Evolutionary conservation across 2,797 vertebrate species (phyloP), one percentile per base, ranked within the genome.

Genomic region (Smutsia temminckii): DNA sequence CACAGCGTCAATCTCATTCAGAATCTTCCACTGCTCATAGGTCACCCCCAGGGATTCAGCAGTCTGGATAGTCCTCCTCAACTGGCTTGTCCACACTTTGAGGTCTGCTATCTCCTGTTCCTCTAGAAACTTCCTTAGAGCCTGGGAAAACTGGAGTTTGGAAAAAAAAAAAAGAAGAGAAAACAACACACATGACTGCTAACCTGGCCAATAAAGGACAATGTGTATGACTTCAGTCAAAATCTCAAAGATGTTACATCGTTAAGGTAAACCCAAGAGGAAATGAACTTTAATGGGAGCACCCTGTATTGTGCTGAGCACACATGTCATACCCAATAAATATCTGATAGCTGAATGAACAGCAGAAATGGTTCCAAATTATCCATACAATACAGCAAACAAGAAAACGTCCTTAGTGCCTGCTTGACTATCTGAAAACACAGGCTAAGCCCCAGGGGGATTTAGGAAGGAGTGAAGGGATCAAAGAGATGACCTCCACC

Each of bases 1-100:
- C 97, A 99, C 99, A 64, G 99, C 99, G 95, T 99, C 99, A 0
- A 99, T 99, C 98, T 99, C 99, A 0, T 99, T 99, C 96, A 99
- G 99, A 88, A 99, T 99, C 98, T 99, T 99, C 99, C 99, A 99
- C 98, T 99, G 99, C 95, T 99, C 99, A 0, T 99, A 99, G 0
- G 99, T 99, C 59, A 99, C 99, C 0, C 99, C 98, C 42, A 99
- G 98, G 77, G 98, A 99, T 97, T 99, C 99, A 0, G 99, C 99
- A 0, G 99, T 99, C 98, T 99, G 99, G 98, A 99, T 99, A 2
- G 99, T 99, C 97, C 99, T 99, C 64, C 99, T 99, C 98, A 99
- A 98, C 95, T 99, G 99, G 97, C 99, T 99, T 0, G 99, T 99
- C 99, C 99, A 99, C 93, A 99, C 99, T 98, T 99, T 99, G 97